Evolutionary conservation across 1,140 invertebrate species (phyloP).

Genomic region (Amphibalanus amphitrite): DNA sequence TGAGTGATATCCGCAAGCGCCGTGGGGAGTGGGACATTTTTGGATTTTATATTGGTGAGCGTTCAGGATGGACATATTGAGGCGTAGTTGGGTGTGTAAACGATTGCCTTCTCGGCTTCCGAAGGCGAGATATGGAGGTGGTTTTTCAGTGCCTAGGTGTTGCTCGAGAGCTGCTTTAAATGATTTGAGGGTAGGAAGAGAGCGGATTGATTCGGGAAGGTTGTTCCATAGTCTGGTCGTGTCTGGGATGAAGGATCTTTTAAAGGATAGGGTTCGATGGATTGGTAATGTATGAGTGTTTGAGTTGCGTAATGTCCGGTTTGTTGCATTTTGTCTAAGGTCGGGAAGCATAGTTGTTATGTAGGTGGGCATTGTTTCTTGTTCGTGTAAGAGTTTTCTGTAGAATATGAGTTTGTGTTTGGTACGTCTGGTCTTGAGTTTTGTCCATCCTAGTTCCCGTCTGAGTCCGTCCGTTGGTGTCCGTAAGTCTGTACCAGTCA

Average conservation of each 20-base stretch:
- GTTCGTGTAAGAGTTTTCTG: not conserved
- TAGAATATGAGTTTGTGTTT: not conserved
- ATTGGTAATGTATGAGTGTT: not conserved
- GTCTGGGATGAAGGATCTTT: not conserved
- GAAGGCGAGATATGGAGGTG: not conserved
- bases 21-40: not conserved
- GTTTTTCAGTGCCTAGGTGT: not conserved
- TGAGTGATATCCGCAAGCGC: not conserved
- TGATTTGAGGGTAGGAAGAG: not conserved
- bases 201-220: not conserved
- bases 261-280: no score
- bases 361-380: not conserved
- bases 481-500: no score
- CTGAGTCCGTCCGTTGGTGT: no score
- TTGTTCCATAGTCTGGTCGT: not conserved
- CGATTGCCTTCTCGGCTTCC: not conserved
- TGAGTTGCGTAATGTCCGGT: not conserved
- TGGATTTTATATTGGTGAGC: not conserved
- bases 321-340: not conserved
- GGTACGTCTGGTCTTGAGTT: no score
- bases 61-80: not conserved
- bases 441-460: no score
- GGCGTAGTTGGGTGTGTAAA: not conserved
- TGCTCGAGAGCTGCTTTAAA: not conserved
- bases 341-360: not conserved